Evolutionary conservation across 2,888 invertebrate species (phyloP), one percentile per base, ranked within the genome.

Genomic region (Cremastinae sp.): DNA sequence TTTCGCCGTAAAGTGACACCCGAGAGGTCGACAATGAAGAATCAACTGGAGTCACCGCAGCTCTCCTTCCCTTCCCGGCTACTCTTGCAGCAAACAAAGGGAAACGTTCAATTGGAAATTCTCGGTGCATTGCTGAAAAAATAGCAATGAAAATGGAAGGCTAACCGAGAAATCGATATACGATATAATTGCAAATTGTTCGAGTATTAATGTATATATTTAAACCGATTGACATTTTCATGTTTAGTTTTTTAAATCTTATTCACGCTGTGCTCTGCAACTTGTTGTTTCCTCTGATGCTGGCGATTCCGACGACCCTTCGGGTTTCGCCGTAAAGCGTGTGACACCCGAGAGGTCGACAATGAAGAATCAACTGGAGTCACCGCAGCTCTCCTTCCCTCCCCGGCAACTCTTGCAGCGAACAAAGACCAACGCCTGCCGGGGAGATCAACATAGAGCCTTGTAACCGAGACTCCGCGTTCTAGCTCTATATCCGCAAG

Each of bases 391-490:
- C 28, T n/a, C 28, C 5, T 41, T n/a, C 12, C 9, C 41, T 2
- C 8, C 41, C 9, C 41, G n/a, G 41, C 41, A 5, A 12, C n/a
- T n/a, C n/a, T n/a, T n/a, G n/a, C n/a, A 28, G 5, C 28, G 28
- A 4, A 5, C n/a, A 20, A 18, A 38, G 41, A 41, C 47, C 18
- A 61, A 66, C 51, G 51, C n/a, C n/a, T 28, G 28, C 28, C 2
- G 5, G 28, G 5, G 28, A 28, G 28, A 28, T 28, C 28, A 28
- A 28, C 28, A n/a, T 5, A 28, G 53, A 73, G 56, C 69, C 62
- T 16, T 28, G 64, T 36, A 59, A 20, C 53, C 58, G 64, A 38
- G 65, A 41, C 65, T 61, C 70, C 12, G 38, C n/a, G n/a, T n/a
- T n/a, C n/a, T n/a, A n/a, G n/a, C 53, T 59, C 45, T 28, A 43